Percentiles rank a stretch among this genome's conserved stretches.
These are phyloP conservation scores for Takifugu flavidus DNA, from an alignment of 2,113 vertebrate genomes.

Conservation along the genomic window DNA sequence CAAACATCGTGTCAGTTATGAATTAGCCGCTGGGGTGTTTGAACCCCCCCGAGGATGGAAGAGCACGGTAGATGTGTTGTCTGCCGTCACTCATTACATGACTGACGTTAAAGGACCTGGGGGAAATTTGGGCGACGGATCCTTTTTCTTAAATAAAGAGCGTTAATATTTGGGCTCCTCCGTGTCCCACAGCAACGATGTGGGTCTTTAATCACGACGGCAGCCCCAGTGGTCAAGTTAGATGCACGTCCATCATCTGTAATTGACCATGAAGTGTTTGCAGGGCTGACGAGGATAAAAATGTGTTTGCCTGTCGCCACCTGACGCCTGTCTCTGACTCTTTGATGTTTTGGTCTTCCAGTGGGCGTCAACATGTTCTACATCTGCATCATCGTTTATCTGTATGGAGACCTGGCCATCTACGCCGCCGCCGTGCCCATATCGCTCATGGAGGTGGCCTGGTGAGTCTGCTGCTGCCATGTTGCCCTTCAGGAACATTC, in stretches of 20 bases:
- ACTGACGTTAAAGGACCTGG: too few species aligned
- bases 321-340: too few species aligned
- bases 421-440: conserved; percentile 94
- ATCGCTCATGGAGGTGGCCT: conserved; percentile 94
- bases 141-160: conserved; percentile 45
- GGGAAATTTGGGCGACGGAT: conserved; percentile 21
- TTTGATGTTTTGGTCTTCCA: conserved; percentile 59
- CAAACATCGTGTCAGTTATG: conserved; percentile 66
- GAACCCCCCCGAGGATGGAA: conserved; percentile 26
- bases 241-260: conserved; percentile 12
- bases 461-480: conserved; percentile 75
- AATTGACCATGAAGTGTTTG: conserved; percentile 15
- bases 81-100: background rate
- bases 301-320: conserved; percentile 12
- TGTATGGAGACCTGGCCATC: conserved; percentile 97
- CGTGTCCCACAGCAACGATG: conserved; percentile 15
- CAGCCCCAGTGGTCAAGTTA: background rate
- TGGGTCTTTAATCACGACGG: conserved; percentile 26
- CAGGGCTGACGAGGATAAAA: conserved; percentile 31
- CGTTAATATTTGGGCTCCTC: conserved; percentile 41
- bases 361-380: conserved; percentile 98
- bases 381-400: conserved; percentile 96
- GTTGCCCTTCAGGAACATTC: background rate
- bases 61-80: background rate
- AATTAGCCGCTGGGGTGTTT: conserved; percentile 49